Evolutionary conservation across 92 coral and sea anemone species (phyloP), one percentile per base, ranked within the genome.

Genomic region (Siderastrea radians): DNA sequence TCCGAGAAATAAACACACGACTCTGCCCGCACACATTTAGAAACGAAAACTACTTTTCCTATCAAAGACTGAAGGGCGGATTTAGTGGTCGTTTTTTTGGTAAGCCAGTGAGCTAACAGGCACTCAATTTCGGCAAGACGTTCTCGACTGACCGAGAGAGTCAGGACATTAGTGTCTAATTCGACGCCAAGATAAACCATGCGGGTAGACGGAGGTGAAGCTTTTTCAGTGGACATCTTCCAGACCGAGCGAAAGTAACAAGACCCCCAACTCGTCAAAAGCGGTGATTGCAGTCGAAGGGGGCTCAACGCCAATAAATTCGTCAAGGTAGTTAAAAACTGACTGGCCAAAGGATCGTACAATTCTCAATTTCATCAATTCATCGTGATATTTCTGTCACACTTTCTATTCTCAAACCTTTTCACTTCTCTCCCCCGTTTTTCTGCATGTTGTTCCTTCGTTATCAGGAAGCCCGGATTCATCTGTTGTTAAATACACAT

Each of bases 101-200:
- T 51, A 7, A 81, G 68, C 91, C 91, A 91, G 49, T 19, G 66
- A 14, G n/a, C n/a, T 52, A 91, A 76, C 26, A 72, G 87, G 19
- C 10, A 69, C 3, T 86, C 49, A 19, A 87, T 80, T 68, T 91
- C 94, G 55, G 19, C 19, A 46, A 86, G 72, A 60, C 94, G 68
- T 75, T 86, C 81, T 57, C 46, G 70, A 16, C 91, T 84, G 45
- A 91, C 94, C 57, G 94, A 86, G 66, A 90, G 71, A 38, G 83
- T 86, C 93, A 86, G 86, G 3, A 49, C 72, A 38, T 13, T 38
- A 11, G 88, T 81, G 91, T 91, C 75, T 50, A 82, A 77, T 72
- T 88, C 84, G 7, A 92, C 72, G 46, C 87, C 94, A 60, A 91
- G 75, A 76, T 89, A 87, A 8, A 80, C 63, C 94, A 91, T 91